Percentiles rank a stretch among this genome's conserved stretches.
Evolutionary conservation across 2,888 invertebrate species (phyloP).

Genomic region (Mesorhabditis sp.): DNA sequence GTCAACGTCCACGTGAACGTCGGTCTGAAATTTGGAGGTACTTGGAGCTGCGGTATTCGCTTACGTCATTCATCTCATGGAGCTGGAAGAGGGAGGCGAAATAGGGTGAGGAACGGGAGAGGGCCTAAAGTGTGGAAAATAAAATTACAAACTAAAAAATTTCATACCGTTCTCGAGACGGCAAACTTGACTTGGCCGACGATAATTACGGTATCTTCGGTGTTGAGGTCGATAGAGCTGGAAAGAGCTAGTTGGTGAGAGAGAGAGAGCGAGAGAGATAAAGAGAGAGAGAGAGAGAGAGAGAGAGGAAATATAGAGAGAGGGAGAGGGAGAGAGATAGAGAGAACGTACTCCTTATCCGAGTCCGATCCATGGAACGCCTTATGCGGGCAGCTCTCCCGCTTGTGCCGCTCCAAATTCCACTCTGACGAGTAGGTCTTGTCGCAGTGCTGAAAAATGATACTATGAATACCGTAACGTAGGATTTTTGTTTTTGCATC

Average conservation of each 20-base stretch:
- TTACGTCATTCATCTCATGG: slow-evolving; percentile 13
- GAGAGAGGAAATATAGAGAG: neutral
- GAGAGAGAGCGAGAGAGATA: neutral
- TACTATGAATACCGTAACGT: too few relatives aligned
- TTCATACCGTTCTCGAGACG: neutral
- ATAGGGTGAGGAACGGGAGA: slow-evolving; percentile 17
- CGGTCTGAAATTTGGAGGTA: slow-evolving; percentile 8
- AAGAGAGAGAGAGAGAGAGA: neutral
- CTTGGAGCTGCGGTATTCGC: neutral
- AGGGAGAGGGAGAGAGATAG: neutral
- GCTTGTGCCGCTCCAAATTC: slow-evolving; percentile 22
- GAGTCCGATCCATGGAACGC: neutral
- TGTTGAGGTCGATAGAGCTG: neutral
- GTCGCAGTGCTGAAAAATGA: slow-evolving; percentile 18
- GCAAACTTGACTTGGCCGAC: neutral
- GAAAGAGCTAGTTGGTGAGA: neutral
- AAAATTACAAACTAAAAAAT: neutral
- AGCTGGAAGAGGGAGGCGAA: slow-evolving; percentile 15
- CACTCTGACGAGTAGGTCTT: slow-evolving; percentile 25
- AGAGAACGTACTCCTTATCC: too few relatives aligned
- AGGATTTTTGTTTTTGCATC: neutral
- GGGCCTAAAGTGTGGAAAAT: neutral
- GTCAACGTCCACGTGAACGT: slow-evolving; percentile 19
- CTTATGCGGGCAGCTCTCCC: slow-evolving; percentile 17
- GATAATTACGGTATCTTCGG: slow-evolving; percentile 1